Base-by-base conservation (phyloP, 2,888 invertebrate genomes). In the Adelognathus sp. region DNA sequence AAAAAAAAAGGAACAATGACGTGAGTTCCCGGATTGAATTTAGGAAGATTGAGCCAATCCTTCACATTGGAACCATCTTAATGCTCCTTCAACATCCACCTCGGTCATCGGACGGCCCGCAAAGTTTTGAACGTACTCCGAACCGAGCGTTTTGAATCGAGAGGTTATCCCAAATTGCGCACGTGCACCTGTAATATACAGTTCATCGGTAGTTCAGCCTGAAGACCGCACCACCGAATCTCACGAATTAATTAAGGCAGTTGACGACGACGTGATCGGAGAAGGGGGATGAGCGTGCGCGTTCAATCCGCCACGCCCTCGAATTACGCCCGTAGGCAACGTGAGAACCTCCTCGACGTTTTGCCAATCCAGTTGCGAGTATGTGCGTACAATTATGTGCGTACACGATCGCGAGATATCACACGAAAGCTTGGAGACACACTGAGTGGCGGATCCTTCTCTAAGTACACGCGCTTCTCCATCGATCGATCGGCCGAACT, bases 191-290 rank as follows among this genome's bases (percentile, higher is more conserved):
- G 71, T 76, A 44, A 61, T 33, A 29, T 11, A 7, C 44, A 33
- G 46, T 50, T 52, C 44, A 16, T 63, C 56, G 36, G 64, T 44
- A 16, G 58, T 72, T 72, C 56, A 24, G 71, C 63, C 46, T 27
- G 61, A 72, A 76, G 66, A 60, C 64, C 67, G 56, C 70, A 64
- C 52, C 33, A 56, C 63, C 69, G 71, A 77, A 74, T 72, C 58
- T 75, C 63, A 63, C 63, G 76, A 81, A 81, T 81, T 79, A 81
- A 81, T 81, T 74, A 74, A 74, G 81, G 74, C 60, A 79, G 74
- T 81, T 81, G 79, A 74, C 76, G 73, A 76, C 75, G 79, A 79
- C 81, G 79, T 71, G 79, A 76, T 79, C 79, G 70, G 76, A n/a
- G n/a, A n/a, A 74, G 76, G 72, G 75, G 31, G 79, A 41, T 5